Evolutionary conservation across 1,140 invertebrate genomes (phyloP), one percentile per base, ranked within the genome.

Genomic region (Heliconius hewitsoni): DNA sequence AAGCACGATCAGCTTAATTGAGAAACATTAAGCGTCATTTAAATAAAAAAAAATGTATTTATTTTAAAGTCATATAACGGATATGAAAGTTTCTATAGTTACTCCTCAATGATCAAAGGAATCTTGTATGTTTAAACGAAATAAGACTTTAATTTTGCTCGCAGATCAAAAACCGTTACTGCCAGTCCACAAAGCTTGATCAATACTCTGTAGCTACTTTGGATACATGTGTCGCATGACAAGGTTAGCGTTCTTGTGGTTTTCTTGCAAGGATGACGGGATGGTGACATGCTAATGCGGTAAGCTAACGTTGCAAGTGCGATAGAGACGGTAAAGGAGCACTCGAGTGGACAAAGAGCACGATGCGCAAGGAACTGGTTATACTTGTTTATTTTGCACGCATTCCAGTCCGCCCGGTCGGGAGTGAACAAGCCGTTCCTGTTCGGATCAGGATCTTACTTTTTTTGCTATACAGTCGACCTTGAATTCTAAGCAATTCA

Each of bases 331-430:
- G 85, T 78, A 83, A 83, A 87, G 86, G 84, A 83, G 87, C 86
- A 83, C 87, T 83, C 82, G 73, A 86, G 87, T 86, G 88, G 88
- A 86, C 90, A 90, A 91, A 88, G 87, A 84, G 82, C 84, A 85
- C 86, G 87, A 89, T 88, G 90, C 83, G 88, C 90, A 86, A 86
- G 86, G 77, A 82, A 93, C 93, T 87, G 83, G 93, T 94, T 87
- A 85, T 77, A 85, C 93, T 92, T 89, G 93, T 94, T 94, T 94
- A 94, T 94, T 94, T 94, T 94, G 91, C 93, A 93, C 91, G 87
- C 91, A 94, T 94, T 94, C 93, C 91, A 85, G 88, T 79, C 86
- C 27, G 87, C 84, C 83, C 82, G 78, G 83, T 83, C 85, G 87
- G 87, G 87, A 91, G 85, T 85, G 87, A 86, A 89, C 85, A 85